Evolutionary conservation across 2,113 vertebrate genomes (phyloP).

Genomic region (Cranoglanis bouderius): DNA sequence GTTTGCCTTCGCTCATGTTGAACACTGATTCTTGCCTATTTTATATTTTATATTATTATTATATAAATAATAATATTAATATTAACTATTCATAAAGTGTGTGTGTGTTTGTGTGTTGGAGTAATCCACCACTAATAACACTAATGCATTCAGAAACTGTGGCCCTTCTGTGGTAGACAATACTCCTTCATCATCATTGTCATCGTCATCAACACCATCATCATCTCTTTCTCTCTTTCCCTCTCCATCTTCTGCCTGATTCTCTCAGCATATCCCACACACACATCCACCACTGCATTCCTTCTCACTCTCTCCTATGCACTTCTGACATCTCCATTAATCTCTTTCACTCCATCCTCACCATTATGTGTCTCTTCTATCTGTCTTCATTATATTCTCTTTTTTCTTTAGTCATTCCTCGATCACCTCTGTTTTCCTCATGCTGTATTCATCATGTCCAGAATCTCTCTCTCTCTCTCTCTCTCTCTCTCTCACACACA

Average conservation of each 20-base stretch:
- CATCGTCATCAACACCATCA: not conserved
- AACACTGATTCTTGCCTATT: no score
- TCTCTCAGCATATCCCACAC: not conserved
- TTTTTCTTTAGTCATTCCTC: not conserved
- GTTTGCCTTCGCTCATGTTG: not conserved
- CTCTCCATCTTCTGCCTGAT: not conserved
- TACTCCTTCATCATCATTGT: not conserved
- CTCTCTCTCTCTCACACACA: not conserved
- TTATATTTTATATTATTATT: no score
- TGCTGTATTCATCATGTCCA: not conserved
- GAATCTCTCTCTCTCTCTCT: not conserved
- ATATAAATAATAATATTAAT: no score
- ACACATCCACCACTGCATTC: not conserved
- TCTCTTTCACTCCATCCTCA: not conserved
- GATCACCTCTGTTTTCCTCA: not conserved
- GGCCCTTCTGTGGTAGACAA: not conserved
- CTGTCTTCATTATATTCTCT: not conserved
- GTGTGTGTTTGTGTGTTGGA: not conserved
- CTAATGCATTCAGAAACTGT: not conserved
- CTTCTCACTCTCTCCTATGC: not conserved
- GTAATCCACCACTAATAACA: not conserved
- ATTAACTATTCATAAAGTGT: not conserved
- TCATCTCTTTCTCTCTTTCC: not conserved
- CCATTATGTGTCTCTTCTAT: not conserved
- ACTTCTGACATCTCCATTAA: not conserved